Evolutionary conservation across 1,140 invertebrate genomes (phyloP).

Genomic region (Sitodiplosis mosellana): DNA sequence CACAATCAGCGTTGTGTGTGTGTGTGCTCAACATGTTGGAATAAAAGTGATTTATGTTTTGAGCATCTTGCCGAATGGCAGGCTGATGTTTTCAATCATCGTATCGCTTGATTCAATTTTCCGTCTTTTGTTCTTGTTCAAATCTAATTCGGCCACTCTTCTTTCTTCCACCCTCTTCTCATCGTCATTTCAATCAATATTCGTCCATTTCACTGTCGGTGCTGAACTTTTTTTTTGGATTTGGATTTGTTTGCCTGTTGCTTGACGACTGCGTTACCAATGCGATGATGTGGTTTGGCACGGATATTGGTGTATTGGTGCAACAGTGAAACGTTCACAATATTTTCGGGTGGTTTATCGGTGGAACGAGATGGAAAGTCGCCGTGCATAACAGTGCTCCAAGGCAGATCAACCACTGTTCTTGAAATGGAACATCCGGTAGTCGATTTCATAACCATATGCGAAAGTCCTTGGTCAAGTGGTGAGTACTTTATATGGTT

Average conservation of each 20-base stretch:
- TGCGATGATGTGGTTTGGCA: neutral
- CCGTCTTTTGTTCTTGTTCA: too few relatives aligned
- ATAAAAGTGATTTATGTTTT: too few relatives aligned
- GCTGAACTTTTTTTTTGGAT: too few relatives aligned
- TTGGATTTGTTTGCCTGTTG: neutral
- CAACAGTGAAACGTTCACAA: slow-evolving; percentile 63
- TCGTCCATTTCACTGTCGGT: too few relatives aligned
- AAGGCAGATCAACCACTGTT: slow-evolving; percentile 80
- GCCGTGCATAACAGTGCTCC: slow-evolving; percentile 89
- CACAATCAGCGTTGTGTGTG: too few relatives aligned
- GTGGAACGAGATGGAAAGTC: slow-evolving; percentile 75
- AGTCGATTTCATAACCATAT: slow-evolving; percentile 89
- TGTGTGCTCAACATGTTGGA: too few relatives aligned
- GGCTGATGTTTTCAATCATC: neutral
- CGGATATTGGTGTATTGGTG: neutral
- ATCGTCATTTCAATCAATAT: too few relatives aligned
- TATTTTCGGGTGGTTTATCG: slow-evolving; percentile 90
- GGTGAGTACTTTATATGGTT: slow-evolving; percentile 35
- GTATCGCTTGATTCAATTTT: neutral
- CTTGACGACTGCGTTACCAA: neutral
- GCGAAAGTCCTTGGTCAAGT: slow-evolving; percentile 81
- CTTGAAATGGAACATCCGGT: slow-evolving; percentile 98
- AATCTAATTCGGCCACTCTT: too few relatives aligned
- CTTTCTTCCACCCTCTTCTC: too few relatives aligned
- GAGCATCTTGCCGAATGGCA: too few relatives aligned